A percentile compares a stretch with the other conserved stretches of the same genome.
Evolutionary conservation across 2,888 invertebrate genomes (phyloP).

Genomic region (Drosophila seclusa): DNA sequence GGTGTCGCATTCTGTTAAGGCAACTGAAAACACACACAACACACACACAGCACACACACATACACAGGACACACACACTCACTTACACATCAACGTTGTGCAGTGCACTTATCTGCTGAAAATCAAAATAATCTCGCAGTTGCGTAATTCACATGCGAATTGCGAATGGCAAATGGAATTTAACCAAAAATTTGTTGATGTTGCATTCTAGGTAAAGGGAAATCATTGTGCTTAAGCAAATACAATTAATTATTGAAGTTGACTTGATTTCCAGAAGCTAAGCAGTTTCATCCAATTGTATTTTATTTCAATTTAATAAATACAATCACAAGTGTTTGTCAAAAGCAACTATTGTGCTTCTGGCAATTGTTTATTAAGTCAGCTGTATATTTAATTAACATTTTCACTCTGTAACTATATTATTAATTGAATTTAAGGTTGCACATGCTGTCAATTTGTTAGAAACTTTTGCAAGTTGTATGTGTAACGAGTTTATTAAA

Average conservation of each 20-base stretch:
- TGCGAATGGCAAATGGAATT: slow-evolving; percentile 29
- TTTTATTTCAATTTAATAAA: background rate
- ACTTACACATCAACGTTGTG: background rate
- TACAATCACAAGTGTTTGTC: background rate
- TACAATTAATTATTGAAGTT: slow-evolving; percentile 15
- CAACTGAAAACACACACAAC: slow-evolving; percentile 20
- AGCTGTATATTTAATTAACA: background rate
- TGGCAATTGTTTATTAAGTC: background rate
- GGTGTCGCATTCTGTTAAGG: slow-evolving; percentile 43
- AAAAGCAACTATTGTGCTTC: background rate
- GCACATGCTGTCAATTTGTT: background rate
- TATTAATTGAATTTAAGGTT: background rate
- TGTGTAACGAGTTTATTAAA: background rate
- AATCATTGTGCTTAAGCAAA: slow-evolving; percentile 18
- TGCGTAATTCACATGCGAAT: slow-evolving; percentile 51
- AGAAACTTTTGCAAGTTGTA: too few species aligned
- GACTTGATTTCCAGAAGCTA: background rate
- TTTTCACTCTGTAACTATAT: background rate
- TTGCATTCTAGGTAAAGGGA: slow-evolving; percentile 23
- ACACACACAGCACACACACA: background rate
- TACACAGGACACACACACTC: background rate
- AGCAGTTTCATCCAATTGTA: background rate
- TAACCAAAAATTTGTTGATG: slow-evolving; percentile 30
- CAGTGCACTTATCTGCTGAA: slow-evolving; percentile 53
- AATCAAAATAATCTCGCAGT: slow-evolving; percentile 62